phyloP scores from a whole-genome alignment of 2,888 invertebrate species.

The Erebia palarica region DNA sequence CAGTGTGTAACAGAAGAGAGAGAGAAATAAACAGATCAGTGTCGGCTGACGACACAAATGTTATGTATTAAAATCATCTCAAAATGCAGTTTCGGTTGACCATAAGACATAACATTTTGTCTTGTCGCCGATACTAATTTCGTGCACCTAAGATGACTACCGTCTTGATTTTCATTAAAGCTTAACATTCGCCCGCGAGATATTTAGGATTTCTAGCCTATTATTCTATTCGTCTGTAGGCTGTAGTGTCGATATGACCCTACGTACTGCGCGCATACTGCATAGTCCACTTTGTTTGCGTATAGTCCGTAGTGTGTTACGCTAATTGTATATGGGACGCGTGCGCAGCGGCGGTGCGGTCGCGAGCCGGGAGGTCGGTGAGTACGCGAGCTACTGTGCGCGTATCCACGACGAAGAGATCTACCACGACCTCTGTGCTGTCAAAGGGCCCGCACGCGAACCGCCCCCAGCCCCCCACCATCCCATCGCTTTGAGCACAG shows the following conservation, averaged over 20 bases:
- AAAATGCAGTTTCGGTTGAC: no score
- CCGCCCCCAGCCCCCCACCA: constrained; percentile 66
- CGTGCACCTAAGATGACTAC: no score
- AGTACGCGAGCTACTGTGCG: constrained; percentile 86
- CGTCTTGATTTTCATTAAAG: no score
- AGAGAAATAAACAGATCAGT: no score
- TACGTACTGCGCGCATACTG: background rate
- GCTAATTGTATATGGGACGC: constrained; percentile 43
- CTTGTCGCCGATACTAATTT: no score
- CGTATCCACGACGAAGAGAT: constrained; percentile 94
- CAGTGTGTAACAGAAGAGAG: no score
- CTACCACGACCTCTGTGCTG: constrained; percentile 95
- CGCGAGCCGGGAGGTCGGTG: constrained; percentile 75
- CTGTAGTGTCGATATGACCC: background rate
- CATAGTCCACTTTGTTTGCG: background rate
- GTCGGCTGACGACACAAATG: no score
- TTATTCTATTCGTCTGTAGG: no score
- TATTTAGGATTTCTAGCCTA: no score
- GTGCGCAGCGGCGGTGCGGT: constrained; percentile 63
- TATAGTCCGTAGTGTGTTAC: constrained; percentile 9
- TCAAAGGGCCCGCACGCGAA: constrained; percentile 81
- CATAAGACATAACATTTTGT: no score
- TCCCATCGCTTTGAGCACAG: constrained; percentile 75
- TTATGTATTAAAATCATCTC: no score
- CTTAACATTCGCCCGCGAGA: no score